Conservation (phyloP, 2,888 invertebrate genomes). For the Apomyelois bistriatella region DNA sequence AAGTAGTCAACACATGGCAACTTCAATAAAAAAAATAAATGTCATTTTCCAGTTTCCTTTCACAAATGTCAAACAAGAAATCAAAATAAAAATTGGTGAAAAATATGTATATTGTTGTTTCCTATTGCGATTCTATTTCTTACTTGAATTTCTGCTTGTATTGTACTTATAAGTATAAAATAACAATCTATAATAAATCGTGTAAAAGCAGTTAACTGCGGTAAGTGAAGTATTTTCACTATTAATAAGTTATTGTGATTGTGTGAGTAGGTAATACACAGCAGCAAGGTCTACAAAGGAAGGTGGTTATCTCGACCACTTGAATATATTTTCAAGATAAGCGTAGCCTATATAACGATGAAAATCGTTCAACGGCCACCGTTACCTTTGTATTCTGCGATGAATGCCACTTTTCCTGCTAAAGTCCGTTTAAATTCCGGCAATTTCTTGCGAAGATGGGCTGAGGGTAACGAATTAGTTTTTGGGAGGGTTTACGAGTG, state of each 20-base stretch:
- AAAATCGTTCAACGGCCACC: slow-evolving; percentile 57
- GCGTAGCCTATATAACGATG: slow-evolving; percentile 65
- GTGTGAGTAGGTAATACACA: not conserved
- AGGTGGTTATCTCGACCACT: slow-evolving; percentile 52
- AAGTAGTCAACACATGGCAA: no score
- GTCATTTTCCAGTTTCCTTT: no score
- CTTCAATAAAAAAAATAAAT: no score
- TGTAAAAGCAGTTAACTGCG: not conserved
- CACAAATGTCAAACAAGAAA: no score
- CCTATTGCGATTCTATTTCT: no score
- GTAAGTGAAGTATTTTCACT: not conserved
- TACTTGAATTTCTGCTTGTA: no score
- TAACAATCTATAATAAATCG: no score
- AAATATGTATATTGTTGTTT: no score
- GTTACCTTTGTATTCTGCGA: slow-evolving; percentile 51
- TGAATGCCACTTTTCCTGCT: slow-evolving; percentile 41
- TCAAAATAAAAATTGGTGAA: no score
- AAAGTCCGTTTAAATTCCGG: slow-evolving; percentile 30
- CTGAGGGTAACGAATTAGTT: slow-evolving; percentile 43
- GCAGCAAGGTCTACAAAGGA: slow-evolving; percentile 31
- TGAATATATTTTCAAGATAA: slow-evolving; percentile 62
- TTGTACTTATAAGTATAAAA: no score
- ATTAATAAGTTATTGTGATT: not conserved
- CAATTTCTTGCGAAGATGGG: slow-evolving; percentile 51
- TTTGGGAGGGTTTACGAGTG: slow-evolving; percentile 45